phyloP scores from a whole-genome alignment of 2,113 vertebrate genomes.

The human (Homo sapiens) region GRCh38 chr19:18860501-18861000 shows the following conservation, averaged over 20 bases:
- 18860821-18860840: constrained; percentile 97
- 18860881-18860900: constrained; percentile 99
- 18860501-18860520: background rate
- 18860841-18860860: constrained; percentile 99
- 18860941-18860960: constrained; percentile 99
- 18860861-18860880: constrained; percentile 95
- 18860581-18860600: background rate
- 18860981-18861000: constrained; percentile 83
- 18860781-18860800: background rate
- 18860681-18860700: background rate
- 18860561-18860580: background rate
- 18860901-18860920: constrained; percentile 97
- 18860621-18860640: background rate
- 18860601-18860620: background rate
- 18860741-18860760: background rate
- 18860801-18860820: background rate
- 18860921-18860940: constrained; percentile 98
- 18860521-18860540: background rate
- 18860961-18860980: constrained; percentile 99
- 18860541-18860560: background rate
- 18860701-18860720: background rate
- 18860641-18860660: background rate
- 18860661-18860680: background rate
- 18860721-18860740: background rate
- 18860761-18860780: background rate